Base-by-base conservation (phyloP, 2,888 invertebrate species). In the Acanthococcus lagerstroemiae region DNA sequence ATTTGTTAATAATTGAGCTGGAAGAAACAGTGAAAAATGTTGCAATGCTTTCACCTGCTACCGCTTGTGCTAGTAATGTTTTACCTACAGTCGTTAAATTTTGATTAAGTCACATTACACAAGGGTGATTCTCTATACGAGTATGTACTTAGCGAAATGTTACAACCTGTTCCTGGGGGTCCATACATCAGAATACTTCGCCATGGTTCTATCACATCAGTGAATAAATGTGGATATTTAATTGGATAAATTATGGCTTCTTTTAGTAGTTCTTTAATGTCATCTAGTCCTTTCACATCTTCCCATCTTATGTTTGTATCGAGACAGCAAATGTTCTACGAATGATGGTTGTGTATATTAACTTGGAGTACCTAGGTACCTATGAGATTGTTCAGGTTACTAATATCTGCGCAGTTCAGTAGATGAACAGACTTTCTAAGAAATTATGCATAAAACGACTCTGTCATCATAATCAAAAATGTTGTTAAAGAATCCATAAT, bases 21-120 rank as follows among this genome's bases (percentile, higher is more conserved):
- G 91, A 87, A 2, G 91, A 87, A 15, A 95, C 84, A 74, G 94
- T 95, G 76, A 96, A 93, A 77, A 95, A 94, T 0, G 90, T 90
- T 3, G 79, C 82, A 72, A 74, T 77, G 69, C 88, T 86, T 77
- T 93, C 90, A 1, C 86, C 83, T 4, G 93, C 94, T 1, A 91
- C 84, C 0, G 92, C 91, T 76, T 88, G 88, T 0, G 95, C 95
- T 70, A 95, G 77, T 74, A 92, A 78, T 0, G 95, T 95, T 79
- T 95, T 95, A n/a, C 82, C 82, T 81, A 67, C 9, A 55, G 56
- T 55, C n/a, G 27, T 50, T 45, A 5, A 44, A 19, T 26, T 12
- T 25, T 61, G 45, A n/a, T n/a, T n/a, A n/a, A n/a, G n/a, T n/a
- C n/a, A n/a, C n/a, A n/a, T n/a, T n/a, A n/a, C n/a, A n/a, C n/a